A percentile compares a stretch with the other conserved stretches of the same genome.
These are phyloP conservation scores for Ophioninae sp. DNA, from an alignment of 2,888 invertebrate species.

Conservation along the genomic window DNA sequence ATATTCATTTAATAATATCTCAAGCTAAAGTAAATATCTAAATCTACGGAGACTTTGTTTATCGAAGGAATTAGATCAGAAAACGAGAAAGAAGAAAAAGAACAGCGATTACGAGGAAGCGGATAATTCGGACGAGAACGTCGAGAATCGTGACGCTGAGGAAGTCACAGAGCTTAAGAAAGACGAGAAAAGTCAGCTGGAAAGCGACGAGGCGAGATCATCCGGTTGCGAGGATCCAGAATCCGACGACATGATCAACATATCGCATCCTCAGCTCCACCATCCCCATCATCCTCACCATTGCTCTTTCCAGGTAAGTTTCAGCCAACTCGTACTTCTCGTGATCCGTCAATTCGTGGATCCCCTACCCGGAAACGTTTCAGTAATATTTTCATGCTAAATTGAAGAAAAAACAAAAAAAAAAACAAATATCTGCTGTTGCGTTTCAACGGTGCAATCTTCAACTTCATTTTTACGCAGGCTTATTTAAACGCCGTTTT, in stretches of 20 bases:
- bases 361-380: too few species aligned
- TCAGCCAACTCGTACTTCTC: not conserved
- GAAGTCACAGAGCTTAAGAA: constrained; percentile 69
- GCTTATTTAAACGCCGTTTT: not conserved
- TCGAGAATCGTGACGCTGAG: constrained; percentile 73
- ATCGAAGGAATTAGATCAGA: constrained; percentile 69
- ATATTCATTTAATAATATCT: too few species aligned
- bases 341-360: too few species aligned
- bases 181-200: constrained; percentile 64
- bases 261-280: constrained; percentile 83
- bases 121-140: constrained; percentile 74
- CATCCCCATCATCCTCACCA: constrained; percentile 83
- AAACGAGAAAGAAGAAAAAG: constrained; percentile 70
- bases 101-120: constrained; percentile 38
- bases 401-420: too few species aligned
- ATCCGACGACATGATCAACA: constrained; percentile 85
- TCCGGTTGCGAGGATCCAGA: constrained; percentile 81
- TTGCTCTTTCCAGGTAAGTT: constrained; percentile 87
- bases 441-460: not conserved
- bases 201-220: constrained; percentile 58
- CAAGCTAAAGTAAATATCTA: not conserved
- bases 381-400: too few species aligned
- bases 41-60: constrained; percentile 13
- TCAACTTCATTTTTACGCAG: not conserved
- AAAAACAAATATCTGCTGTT: not conserved